Evolutionary conservation across 1,140 invertebrate species (phyloP).

Genomic region (Hyphantria cunea): DNA sequence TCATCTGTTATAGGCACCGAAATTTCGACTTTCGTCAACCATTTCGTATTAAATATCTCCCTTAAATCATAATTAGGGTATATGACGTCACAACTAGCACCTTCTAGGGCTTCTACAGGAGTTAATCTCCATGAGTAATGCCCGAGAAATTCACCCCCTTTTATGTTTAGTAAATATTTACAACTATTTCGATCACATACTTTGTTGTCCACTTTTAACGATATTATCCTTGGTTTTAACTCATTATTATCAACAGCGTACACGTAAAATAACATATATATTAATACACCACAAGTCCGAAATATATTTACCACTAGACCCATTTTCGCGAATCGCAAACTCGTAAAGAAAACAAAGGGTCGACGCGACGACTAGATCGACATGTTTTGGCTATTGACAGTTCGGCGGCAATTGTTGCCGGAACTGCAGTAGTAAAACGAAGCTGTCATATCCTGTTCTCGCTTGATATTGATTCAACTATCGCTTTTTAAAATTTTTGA

Average conservation of each 20-base stretch:
- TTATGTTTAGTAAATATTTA: conserved; percentile 73
- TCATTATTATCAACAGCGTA: conserved; percentile 40
- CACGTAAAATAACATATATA: conserved; percentile 59
- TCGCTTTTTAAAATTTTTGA: neutral
- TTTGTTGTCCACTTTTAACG: conserved; percentile 61
- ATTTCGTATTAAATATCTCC: conserved; percentile 56
- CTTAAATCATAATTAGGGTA: conserved; percentile 70
- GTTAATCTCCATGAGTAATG: conserved; percentile 74
- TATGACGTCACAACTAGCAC: conserved; percentile 63
- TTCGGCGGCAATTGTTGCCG: conserved; percentile 73
- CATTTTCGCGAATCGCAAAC: conserved; percentile 57
- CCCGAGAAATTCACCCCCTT: conserved; percentile 68
- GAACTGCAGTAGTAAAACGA: conserved; percentile 59
- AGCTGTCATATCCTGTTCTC: conserved; percentile 56
- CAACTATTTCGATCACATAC: conserved; percentile 61
- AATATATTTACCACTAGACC: conserved; percentile 60
- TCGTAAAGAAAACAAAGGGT: conserved; percentile 52
- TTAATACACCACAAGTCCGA: conserved; percentile 78
- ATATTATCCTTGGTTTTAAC: conserved; percentile 64
- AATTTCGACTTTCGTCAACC: conserved; percentile 52
- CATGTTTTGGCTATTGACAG: conserved; percentile 68
- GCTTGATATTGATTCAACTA: neutral
- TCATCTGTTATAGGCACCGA: conserved; percentile 46
- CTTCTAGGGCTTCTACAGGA: conserved; percentile 48
- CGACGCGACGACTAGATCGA: conserved; percentile 46